Evolutionary conservation across 2,888 invertebrate species (phyloP).

Genomic region (Alcis repandata): DNA sequence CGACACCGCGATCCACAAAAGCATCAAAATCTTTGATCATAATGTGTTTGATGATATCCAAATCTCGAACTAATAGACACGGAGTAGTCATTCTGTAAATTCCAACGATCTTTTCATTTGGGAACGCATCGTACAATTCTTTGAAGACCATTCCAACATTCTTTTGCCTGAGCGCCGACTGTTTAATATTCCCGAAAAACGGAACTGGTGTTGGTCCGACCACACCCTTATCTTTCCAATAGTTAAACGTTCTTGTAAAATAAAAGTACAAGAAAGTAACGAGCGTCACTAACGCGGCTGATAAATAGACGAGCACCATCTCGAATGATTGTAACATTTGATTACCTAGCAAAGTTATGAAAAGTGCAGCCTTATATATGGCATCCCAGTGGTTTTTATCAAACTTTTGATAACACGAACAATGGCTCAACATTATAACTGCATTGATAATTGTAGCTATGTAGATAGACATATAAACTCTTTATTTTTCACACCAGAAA

Average conservation of each 20-base stretch:
- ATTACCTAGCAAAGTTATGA: background rate
- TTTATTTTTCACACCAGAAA: too few relatives aligned
- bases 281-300: slow-evolving; percentile 35
- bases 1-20: slow-evolving; percentile 63
- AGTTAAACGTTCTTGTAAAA: slow-evolving; percentile 60
- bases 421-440: background rate
- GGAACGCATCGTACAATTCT: slow-evolving; percentile 59
- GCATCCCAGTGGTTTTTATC: background rate
- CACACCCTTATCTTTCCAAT: slow-evolving; percentile 62
- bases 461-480: too few relatives aligned
- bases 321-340: background rate
- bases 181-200: slow-evolving; percentile 61
- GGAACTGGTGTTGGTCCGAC: slow-evolving; percentile 55
- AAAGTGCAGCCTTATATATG: background rate
- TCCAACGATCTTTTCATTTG: slow-evolving; percentile 67
- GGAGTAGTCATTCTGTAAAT: slow-evolving; percentile 64
- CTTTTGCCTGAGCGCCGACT: slow-evolving; percentile 51
- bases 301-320: slow-evolving; percentile 35
- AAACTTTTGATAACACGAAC: background rate
- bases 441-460: too few relatives aligned
- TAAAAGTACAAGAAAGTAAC: slow-evolving; percentile 52
- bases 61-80: slow-evolving; percentile 61
- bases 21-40: slow-evolving; percentile 69
- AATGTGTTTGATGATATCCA: slow-evolving; percentile 65
- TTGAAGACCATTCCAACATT: slow-evolving; percentile 49